Conservation (phyloP, 23 tunicate species). For the Aplidium turbinatum region DNA sequence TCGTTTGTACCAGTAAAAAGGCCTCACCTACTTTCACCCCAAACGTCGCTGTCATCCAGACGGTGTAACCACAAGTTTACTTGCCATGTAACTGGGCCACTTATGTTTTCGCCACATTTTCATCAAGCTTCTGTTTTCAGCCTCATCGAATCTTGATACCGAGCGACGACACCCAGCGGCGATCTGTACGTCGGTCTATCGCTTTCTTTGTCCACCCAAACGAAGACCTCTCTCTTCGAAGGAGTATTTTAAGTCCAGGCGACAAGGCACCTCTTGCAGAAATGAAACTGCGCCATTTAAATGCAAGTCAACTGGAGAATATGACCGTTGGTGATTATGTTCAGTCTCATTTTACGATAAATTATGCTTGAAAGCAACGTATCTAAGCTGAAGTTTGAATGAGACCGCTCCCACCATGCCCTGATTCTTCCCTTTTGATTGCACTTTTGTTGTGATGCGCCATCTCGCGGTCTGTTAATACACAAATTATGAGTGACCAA, state of each 20-base stretch:
- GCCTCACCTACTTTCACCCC: too few relatives aligned
- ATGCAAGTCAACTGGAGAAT: background rate
- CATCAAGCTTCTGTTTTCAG: conserved; percentile 23
- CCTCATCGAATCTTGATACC: conserved; percentile 61
- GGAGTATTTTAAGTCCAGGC: conserved; percentile 13
- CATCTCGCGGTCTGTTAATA: too few relatives aligned
- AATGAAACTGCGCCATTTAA: conserved; percentile 17
- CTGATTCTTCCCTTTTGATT: too few relatives aligned
- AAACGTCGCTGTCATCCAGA: too few relatives aligned
- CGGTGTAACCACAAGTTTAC: too few relatives aligned
- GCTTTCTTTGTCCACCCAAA: conserved; percentile 67
- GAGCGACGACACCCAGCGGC: background rate
- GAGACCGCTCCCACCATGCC: too few relatives aligned
- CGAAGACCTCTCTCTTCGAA: conserved; percentile 33
- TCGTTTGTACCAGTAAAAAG: too few relatives aligned
- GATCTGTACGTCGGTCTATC: conserved; percentile 37
- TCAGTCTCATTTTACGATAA: conserved; percentile 16
- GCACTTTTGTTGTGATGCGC: too few relatives aligned
- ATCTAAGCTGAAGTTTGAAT: too few relatives aligned
- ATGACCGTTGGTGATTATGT: conserved; percentile 66
- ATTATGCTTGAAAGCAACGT: conserved; percentile 22
- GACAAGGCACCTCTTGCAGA: too few relatives aligned
- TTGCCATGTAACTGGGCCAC: too few relatives aligned
- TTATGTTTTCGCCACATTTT: background rate
- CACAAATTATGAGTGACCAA: too few relatives aligned